Base-by-base conservation (phyloP, 2,888 invertebrate species). In the Calameuta idolon region DNA sequence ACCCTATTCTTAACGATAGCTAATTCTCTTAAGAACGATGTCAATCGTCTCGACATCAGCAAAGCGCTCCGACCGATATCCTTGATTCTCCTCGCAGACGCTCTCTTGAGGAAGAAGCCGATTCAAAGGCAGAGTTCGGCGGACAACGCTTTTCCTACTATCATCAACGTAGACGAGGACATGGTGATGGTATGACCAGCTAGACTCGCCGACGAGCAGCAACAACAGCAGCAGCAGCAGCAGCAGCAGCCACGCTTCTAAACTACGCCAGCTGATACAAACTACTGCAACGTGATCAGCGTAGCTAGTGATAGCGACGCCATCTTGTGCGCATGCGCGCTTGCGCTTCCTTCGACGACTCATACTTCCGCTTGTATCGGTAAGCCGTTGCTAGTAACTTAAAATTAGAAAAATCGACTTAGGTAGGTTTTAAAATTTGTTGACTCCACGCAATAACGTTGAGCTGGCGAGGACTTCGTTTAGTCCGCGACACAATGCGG, bases 121-220 rank as follows among this genome's bases (percentile, higher is more conserved):
- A 88, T 91, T 76, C 91, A 91, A 82, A 89, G 91, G 80, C 91
- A 91, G 82, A 91, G 88, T 80, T 91, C 91, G 76, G 86, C 90
- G 73, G 91, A 91, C 83, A 91, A 89, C 84, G 84, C 90, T 75
- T 90, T 89, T 84, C 90, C 90, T 75, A 89, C 90, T 71, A 90
- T 90, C 78, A 90, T 90, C 77, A 71, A 34, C 82, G 89, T 90
- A 75, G 91, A 91, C 79, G 91, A 91, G 79, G 91, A 91, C 79
- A 91, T 91, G 91, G 91, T 91, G 82, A 91, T 91, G 91, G 91
- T 91, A 89, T 91, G 90, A 91, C 89, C 88, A 82, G 83, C 81
- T 79, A 77, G 82, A 75, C 81, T 85, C 82, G 79, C 85, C 76
- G 73, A 77, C 74, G 69, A 73, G 34, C 71, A 83, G 80, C 81